A percentile compares a stretch with the other conserved stretches of the same genome.
Conservation (phyloP, 2,888 invertebrate species). For the Boloria euphrosyne region DNA sequence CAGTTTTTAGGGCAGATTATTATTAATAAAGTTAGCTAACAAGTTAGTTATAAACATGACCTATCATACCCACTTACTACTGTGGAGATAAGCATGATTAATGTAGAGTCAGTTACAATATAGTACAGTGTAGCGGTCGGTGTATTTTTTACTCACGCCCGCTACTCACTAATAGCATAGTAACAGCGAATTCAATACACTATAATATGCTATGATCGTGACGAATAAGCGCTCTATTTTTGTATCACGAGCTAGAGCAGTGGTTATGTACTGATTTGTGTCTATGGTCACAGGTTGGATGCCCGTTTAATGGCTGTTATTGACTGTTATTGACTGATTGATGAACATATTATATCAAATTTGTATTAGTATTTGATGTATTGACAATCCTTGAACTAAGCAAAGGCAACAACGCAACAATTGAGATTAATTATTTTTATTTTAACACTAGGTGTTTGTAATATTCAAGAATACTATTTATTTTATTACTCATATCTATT, state of each 20-base stretch:
- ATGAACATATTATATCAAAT: no score
- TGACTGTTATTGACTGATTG: no score
- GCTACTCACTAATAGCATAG: slow-evolving; percentile 15
- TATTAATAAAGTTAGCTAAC: not conserved
- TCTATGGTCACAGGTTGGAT: no score
- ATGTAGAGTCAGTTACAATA: not conserved
- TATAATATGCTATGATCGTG: not conserved
- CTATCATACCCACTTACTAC: not conserved
- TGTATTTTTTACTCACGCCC: slow-evolving; percentile 4
- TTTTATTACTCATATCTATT: no score
- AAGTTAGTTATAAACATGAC: slow-evolving; percentile 14
- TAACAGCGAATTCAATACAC: slow-evolving; percentile 1
- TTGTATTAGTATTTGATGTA: no score
- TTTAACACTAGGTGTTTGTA: no score
- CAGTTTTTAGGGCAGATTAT: no score
- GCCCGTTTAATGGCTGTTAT: not conserved
- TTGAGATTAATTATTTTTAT: no score
- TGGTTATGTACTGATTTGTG: not conserved
- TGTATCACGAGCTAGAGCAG: not conserved
- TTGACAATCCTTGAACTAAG: no score
- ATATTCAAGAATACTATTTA: no score
- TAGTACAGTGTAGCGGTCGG: slow-evolving; percentile 12
- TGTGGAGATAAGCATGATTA: slow-evolving; percentile 11
- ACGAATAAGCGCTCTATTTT: not conserved
- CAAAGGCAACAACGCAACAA: no score